Evolutionary conservation across 2,113 vertebrate genomes (phyloP).

Genomic region (Sarotherodon lohbergeri): DNA sequence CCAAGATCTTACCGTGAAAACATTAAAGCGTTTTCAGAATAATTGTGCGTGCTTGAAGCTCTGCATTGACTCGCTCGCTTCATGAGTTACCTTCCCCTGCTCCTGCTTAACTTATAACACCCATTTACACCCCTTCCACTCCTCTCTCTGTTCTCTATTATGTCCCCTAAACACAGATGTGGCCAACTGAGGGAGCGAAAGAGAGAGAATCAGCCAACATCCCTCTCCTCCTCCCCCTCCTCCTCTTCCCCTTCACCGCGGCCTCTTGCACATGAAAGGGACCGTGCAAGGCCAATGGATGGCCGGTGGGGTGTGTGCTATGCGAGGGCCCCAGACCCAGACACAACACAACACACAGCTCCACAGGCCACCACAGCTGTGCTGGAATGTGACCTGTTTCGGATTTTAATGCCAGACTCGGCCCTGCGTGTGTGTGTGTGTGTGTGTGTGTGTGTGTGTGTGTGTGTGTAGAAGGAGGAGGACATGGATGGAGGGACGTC

Average conservation of each 20-base stretch:
- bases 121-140: neutral
- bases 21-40: neutral
- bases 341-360: slow-evolving; percentile 78
- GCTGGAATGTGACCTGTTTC: slow-evolving; percentile 78
- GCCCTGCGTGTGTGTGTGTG: slow-evolving; percentile 5
- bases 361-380: slow-evolving; percentile 72
- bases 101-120: neutral
- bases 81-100: neutral
- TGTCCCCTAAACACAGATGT: slow-evolving; percentile 48
- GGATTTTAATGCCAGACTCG: slow-evolving; percentile 59
- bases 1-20: neutral
- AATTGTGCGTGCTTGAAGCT: neutral
- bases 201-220: slow-evolving; percentile 22
- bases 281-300: slow-evolving; percentile 54
- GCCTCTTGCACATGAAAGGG: slow-evolving; percentile 75
- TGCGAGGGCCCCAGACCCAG: slow-evolving; percentile 74
- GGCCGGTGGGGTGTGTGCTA: slow-evolving; percentile 64
- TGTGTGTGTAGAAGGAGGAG: slow-evolving; percentile 20
- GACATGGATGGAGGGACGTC: slow-evolving; percentile 32
- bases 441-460: neutral
- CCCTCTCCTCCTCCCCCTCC: slow-evolving; percentile 29
- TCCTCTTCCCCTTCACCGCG: slow-evolving; percentile 45
- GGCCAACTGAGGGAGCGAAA: slow-evolving; percentile 20
- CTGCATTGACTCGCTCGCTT: neutral
- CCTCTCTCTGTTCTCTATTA: slow-evolving; percentile 3